Evolutionary conservation across 1,140 invertebrate genomes (phyloP).

Genomic region (Drosophila carrolli): DNA sequence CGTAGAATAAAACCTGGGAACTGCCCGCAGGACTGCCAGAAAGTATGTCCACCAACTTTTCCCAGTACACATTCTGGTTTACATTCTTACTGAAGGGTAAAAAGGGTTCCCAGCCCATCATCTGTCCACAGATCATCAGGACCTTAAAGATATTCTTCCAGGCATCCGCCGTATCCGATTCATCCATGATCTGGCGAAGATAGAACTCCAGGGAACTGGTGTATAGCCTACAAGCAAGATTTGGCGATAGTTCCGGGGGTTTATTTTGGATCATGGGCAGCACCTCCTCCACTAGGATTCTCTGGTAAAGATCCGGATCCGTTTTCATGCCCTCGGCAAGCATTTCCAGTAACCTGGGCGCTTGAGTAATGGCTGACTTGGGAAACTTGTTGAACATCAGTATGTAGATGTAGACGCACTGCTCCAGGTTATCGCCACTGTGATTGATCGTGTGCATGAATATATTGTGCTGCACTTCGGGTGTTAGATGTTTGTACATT

Average conservation of each 20-base stretch:
- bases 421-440: conserved; percentile 94
- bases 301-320: conserved; percentile 71
- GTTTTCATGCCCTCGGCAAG: conserved; percentile 75
- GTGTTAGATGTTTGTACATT: conserved; percentile 89
- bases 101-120: conserved; percentile 92
- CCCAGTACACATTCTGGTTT: conserved; percentile 89
- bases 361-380: conserved; percentile 90
- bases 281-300: conserved; percentile 80
- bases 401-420: conserved; percentile 91
- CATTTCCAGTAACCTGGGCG: conserved; percentile 84
- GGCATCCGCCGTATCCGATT: conserved; percentile 89
- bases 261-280: conserved; percentile 81
- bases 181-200: conserved; percentile 83
- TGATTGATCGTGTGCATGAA: conserved; percentile 93
- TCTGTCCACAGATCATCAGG: conserved; percentile 90
- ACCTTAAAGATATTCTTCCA: conserved; percentile 92
- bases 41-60: conserved; percentile 86
- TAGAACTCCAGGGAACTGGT: conserved; percentile 80
- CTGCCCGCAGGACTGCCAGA: conserved; percentile 85
- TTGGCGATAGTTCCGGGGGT: conserved; percentile 68
- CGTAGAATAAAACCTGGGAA: conserved; percentile 88
- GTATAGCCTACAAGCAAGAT: conserved; percentile 74
- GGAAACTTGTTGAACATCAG: conserved; percentile 92
- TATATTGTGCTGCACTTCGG: conserved; percentile 91
- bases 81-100: conserved; percentile 85